Evolutionary conservation across 2,797 vertebrate genomes (phyloP).

Genomic region (Thaleichthys pacificus): DNA sequence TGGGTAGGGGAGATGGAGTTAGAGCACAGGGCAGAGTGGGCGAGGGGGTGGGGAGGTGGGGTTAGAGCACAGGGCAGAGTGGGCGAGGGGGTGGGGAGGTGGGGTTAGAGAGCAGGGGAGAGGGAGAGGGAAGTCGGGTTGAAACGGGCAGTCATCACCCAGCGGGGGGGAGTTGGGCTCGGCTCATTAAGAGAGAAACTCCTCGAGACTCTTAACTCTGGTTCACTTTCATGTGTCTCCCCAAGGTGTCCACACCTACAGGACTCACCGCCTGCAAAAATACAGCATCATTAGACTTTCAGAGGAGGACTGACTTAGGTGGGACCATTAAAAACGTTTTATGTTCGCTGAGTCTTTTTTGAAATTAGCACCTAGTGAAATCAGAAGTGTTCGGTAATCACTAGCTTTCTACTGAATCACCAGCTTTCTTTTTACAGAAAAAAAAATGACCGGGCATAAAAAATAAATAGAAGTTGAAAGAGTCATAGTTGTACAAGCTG

Average conservation of each 20-base stretch:
- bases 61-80: too few relatives aligned
- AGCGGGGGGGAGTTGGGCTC: constrained; percentile 42
- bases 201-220: constrained; percentile 25
- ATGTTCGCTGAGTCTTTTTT: too few relatives aligned
- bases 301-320: too few relatives aligned
- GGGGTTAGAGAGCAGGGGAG: too few relatives aligned
- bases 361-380: too few relatives aligned
- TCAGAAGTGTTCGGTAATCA: too few relatives aligned
- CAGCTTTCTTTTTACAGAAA: not conserved
- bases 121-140: constrained; percentile 16
- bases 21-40: too few relatives aligned
- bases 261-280: constrained; percentile 5
- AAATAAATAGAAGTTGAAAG: too few relatives aligned
- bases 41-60: constrained; percentile 30
- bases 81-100: not conserved
- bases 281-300: not conserved
- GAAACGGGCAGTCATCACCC: constrained; percentile 57
- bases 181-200: constrained; percentile 62
- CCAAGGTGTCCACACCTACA: constrained; percentile 24
- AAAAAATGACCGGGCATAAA: too few relatives aligned
- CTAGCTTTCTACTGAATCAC: not conserved
- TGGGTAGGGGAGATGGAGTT: not conserved
- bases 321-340: too few relatives aligned
- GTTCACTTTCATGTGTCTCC: constrained; percentile 12
- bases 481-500: too few relatives aligned